Base-by-base conservation (phyloP, 2,113 vertebrate species). In the Setophaga kirtlandii region DNA sequence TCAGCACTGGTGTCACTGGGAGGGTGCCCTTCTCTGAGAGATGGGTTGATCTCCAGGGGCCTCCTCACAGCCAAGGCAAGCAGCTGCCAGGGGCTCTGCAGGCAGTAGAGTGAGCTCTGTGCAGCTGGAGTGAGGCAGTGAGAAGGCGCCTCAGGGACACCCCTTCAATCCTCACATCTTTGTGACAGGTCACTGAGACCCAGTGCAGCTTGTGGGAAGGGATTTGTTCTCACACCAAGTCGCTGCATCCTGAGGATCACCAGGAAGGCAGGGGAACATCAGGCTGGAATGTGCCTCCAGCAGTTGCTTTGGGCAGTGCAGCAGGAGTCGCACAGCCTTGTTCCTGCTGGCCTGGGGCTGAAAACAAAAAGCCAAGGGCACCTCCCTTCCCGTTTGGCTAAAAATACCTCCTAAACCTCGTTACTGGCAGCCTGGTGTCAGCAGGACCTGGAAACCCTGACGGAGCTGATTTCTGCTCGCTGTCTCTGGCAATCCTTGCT, bases 331-430 rank as follows among this genome's bases (percentile, higher is more conserved):
- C 27, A 22, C 53, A 56, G 64, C 24, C 49, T 58, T 52, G 53
- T 53, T 35, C n/a, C 4, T 49, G 49, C 82, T 74, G 64, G 59
- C 81, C 55, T 58, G 47, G 35, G 91, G 71, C 67, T 76, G 90
- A 27, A 79, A 76, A 68, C 65, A 71, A 53, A 82, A 46, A 83
- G 46, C 76, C 90, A 88, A 92, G 92, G 95, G 76, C 93, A 93
- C 27, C 75, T 93, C 85, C 64, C 83, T 93, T 83, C 79, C 85
- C 47, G 49, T 67, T 92, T 63, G 78, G 94, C 84, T 96, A 94
- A 96, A 96, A 95, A 95, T 94, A 93, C 62, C 39, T 93, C 82
- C 87, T 56, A 95, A 95, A 94, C 63, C 94, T 96, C 1, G 8
- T 95, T 94, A 95, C 39, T 86, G 92, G 90, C 93, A 94, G 93